Conservation (phyloP, 64 coral and sea anemone genomes). For the Anthopleura sola region DNA sequence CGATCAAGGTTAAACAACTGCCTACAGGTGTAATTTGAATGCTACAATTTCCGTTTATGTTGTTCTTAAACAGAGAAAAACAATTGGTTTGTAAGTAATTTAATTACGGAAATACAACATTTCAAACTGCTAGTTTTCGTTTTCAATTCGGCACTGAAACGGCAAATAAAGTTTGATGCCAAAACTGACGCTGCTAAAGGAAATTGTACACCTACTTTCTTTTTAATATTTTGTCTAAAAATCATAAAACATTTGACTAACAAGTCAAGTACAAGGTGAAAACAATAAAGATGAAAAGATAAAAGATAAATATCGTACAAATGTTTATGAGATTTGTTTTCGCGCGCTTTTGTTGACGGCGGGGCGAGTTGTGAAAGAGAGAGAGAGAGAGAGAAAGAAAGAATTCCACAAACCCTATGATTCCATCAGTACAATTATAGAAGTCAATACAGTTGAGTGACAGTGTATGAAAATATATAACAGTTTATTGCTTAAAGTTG, state of each 20-base stretch:
- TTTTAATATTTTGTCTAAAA: neutral
- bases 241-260: neutral
- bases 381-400: neutral
- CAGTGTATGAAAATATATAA: neutral
- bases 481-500: neutral
- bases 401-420: too few relatives aligned
- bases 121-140: neutral
- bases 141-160: neutral
- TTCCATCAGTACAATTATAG: neutral
- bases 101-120: neutral
- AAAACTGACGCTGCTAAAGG: conserved; percentile 11
- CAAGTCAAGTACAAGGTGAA: neutral
- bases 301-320: neutral
- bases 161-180: neutral
- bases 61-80: neutral
- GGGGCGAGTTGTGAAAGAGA: neutral
- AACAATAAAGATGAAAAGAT: neutral
- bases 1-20: too few relatives aligned
- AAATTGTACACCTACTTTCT: neutral
- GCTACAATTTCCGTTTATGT: neutral
- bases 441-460: neutral
- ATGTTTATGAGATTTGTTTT: neutral
- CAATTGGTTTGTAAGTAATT: neutral
- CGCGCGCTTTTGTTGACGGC: neutral
- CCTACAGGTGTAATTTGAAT: neutral